A percentile compares a stretch with the other conserved stretches of the same genome.
Conservation (phyloP, 2,797 vertebrate species). For the Ibycter americanus region DNA sequence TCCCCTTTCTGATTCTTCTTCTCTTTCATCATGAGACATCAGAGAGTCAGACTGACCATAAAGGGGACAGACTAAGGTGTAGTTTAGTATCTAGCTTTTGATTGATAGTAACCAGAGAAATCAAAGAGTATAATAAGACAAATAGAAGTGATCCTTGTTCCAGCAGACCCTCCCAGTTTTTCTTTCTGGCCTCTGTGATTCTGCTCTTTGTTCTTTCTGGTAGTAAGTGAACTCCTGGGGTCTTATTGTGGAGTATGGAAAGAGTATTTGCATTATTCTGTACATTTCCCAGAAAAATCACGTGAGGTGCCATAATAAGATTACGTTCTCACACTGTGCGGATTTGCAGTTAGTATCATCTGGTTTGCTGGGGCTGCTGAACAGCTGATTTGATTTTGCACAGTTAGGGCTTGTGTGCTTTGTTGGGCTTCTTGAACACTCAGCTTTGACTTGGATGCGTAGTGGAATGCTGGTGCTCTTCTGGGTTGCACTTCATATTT, state of each 20-base stretch:
- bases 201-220: not conserved
- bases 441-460: not conserved
- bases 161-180: not conserved
- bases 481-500: not conserved
- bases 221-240: not conserved
- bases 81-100: not conserved
- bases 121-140: not conserved
- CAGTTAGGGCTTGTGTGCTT: not conserved
- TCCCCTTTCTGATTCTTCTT: not conserved
- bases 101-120: not conserved
- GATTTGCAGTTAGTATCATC: not conserved
- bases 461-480: not conserved
- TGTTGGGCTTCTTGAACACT: not conserved
- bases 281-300: not conserved
- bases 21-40: not conserved
- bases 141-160: not conserved
- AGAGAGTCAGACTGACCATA: not conserved
- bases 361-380: not conserved
- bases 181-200: not conserved
- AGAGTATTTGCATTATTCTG: not conserved
- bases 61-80: not conserved
- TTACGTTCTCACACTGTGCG: rapidly evolving
- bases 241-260: not conserved
- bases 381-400: rapidly evolving
- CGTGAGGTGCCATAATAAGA: rapidly evolving